Base-by-base conservation (phyloP, 2,888 invertebrate species). In the Cacoxenus indagator region DNA sequence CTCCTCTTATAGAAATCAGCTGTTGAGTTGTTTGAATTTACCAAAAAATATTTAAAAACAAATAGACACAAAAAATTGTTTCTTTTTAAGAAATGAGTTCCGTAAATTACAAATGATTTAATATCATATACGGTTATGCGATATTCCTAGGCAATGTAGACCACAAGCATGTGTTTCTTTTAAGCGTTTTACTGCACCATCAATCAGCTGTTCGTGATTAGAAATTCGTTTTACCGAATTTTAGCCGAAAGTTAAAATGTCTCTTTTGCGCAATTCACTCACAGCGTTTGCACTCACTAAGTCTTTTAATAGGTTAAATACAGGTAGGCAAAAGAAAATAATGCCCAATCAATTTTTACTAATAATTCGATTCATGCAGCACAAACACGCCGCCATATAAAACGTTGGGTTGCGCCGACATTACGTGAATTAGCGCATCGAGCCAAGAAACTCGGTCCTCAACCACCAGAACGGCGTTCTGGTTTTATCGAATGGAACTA, bases 401-500 rank as follows among this genome's bases (percentile, higher is more conserved):
- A 87, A 70, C 88, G 95, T 85, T 94, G 92, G 91, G 91, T 95
- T 1, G 88, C 91, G 2, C 94, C 95, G 29, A 93, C 92, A 5
- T 86, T 94, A 73, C 90, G 87, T 79, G 92, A 90, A 81, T 83
- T 95, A 11, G 90, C 92, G 66, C 88, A 81, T 8, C 90, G 93
- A 4, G 91, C 91, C 80, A 84, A 91, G 2, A 91, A 89, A 84
- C 81, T 90, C 26, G 93, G 92, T 0, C 90, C 91, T 6, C 91
- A 92, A 79, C 81, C 86, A 4, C 83, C 85, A 26, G 82, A 85
- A 27, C 89, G 89, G 1, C 89, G 95, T 72, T 93, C 92, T 27
- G 90, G 90, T 8, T 94, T 90, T 83, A 76, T 93, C n/a, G 95
- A 94, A 82, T 96, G 97, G 97, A 97, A 96, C 85, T 92, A 95